Base-by-base conservation (phyloP, 2,797 vertebrate species). In the Sebastes minor region DNA sequence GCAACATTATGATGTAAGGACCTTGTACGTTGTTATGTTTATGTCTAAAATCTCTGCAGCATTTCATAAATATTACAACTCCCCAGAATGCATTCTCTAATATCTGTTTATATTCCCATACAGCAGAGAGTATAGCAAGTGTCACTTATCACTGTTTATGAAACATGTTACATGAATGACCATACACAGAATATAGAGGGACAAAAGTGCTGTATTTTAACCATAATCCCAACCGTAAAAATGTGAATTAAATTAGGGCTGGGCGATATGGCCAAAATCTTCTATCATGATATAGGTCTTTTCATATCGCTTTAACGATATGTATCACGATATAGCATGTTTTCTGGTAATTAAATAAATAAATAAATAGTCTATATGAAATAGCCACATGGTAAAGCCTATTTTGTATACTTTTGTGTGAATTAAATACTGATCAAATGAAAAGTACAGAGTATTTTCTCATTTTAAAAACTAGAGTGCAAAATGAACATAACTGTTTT, bases 1-100 rank as follows among this genome's bases (percentile, higher is more conserved):
- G 35, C 71, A 80, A 68, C 60, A 57, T 56, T 79, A 78, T 68
- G 23, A 78, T 70, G 59, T 77, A 78, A 84, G 60, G 46, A 77
- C 55, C 25, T 57, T 69, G 76, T 69, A 53, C 63, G 35, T 79
- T 70, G 53, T 81, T 73, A 78, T 74, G 73, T 81, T 78, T 74
- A 25, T 78, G 63, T 78, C 46, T 70, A 60, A 64, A 61, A 74
- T 74, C 28, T 83, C 53, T 74, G 68, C 74, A 80, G 65, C 57
- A 80, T 83, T 32, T 16, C 67, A 69, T 49, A 52, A 84, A 71
- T 59, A 74, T 27, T 10, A 66, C 62, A 46, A 22, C 68, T 81
- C 22, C 53, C 33, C 7, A 46, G 18, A 63, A 57, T 61, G 61
- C 33, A 60, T 76, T 73, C 30, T 61, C 61, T 70, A 11, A 78